Evolutionary conservation across 2,888 invertebrate species (phyloP).

Genomic region (Suillia variegata): DNA sequence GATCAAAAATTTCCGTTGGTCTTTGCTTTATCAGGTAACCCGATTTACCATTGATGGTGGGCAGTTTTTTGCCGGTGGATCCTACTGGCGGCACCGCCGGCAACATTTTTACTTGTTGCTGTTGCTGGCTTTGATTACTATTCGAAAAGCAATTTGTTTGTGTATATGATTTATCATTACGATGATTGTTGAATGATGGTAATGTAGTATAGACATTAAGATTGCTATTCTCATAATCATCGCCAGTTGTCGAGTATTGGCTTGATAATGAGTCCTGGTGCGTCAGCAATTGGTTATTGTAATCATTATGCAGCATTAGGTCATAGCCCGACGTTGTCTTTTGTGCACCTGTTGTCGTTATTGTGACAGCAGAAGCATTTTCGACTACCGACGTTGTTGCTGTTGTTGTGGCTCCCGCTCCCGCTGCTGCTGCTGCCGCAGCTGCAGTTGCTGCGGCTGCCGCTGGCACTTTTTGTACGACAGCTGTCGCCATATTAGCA

Average conservation of each 20-base stretch:
- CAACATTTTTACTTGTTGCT: constrained; percentile 33
- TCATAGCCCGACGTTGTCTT: constrained; percentile 11
- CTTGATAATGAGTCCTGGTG: constrained; percentile 28
- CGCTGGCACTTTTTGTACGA: constrained; percentile 39
- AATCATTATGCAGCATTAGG: constrained; percentile 23
- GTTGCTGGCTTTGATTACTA: constrained; percentile 33
- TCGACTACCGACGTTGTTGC: neutral
- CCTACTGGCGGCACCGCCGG: constrained; percentile 50
- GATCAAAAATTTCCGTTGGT: constrained; percentile 57
- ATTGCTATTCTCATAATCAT: constrained; percentile 50
- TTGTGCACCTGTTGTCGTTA: too few species aligned
- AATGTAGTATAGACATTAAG: constrained; percentile 23
- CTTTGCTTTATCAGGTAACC: constrained; percentile 55
- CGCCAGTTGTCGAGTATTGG: constrained; percentile 33
- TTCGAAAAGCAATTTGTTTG: constrained; percentile 34
- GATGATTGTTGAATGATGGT: constrained; percentile 5
- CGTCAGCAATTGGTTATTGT: constrained; percentile 22
- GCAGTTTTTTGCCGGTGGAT: constrained; percentile 58
- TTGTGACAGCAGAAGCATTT: neutral
- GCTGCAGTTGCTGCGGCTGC: constrained; percentile 15
- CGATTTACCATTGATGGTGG: constrained; percentile 55
- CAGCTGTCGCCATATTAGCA: constrained; percentile 49
- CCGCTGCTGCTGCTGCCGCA: constrained; percentile 15
- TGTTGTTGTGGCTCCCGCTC: too few species aligned
- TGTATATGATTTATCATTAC: constrained; percentile 26